These are phyloP conservation scores for Formica aserva DNA, from an alignment of 2,888 invertebrate species.

Conservation along the genomic window DNA sequence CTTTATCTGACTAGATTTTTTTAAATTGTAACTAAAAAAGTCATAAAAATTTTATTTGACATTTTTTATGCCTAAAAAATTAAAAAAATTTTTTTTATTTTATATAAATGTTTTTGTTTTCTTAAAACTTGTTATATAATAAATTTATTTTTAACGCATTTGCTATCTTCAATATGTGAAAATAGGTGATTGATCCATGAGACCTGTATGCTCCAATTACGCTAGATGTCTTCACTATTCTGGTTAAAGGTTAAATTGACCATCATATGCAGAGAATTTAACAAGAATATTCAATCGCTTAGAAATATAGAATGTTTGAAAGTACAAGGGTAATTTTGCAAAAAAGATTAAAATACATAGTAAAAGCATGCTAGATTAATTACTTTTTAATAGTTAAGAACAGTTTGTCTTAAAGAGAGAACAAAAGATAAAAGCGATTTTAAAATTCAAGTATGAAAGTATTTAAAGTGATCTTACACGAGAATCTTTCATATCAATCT, in stretches of 20 bases:
- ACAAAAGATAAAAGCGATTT: slow-evolving; percentile 18
- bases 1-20: neutral
- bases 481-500: neutral
- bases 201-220: slow-evolving; percentile 28
- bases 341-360: slow-evolving; percentile 14
- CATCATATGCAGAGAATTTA: slow-evolving; percentile 32
- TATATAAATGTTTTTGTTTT: neutral
- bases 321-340: slow-evolving; percentile 10
- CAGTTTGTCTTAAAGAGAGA: neutral
- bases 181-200: neutral
- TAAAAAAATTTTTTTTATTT: neutral
- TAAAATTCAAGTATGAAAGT: neutral
- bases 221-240: slow-evolving; percentile 29
- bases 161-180: neutral
- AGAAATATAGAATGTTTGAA: slow-evolving; percentile 1
- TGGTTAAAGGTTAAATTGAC: slow-evolving; percentile 40
- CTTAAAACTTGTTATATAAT: neutral
- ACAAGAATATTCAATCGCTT: slow-evolving; percentile 29
- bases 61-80: neutral
- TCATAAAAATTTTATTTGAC: neutral
- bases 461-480: neutral
- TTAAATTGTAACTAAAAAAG: neutral
- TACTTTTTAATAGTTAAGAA: slow-evolving; percentile 12
- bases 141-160: slow-evolving; percentile 18
- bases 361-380: slow-evolving; percentile 17